phyloP scores from a whole-genome alignment of 2,113 vertebrate species.

The Jaculus jaculus region DNA sequence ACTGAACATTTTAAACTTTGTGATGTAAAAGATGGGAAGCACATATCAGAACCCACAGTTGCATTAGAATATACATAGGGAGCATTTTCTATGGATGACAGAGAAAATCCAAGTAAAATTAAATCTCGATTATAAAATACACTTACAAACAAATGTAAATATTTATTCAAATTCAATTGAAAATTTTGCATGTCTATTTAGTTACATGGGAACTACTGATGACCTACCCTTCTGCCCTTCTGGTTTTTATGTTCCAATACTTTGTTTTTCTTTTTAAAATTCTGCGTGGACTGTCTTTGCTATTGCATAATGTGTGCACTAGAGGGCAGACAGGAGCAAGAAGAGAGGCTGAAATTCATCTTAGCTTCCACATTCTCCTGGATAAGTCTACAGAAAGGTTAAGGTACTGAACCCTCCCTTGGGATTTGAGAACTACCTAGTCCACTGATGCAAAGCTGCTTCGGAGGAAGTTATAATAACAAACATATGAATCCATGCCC shows the following conservation, averaged over 20 bases:
- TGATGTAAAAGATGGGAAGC: neutral
- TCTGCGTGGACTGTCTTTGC: neutral
- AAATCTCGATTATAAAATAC: neutral
- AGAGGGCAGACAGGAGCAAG: conserved; percentile 73
- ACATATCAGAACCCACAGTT: neutral
- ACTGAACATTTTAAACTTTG: neutral
- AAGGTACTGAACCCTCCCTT: neutral
- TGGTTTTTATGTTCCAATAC: neutral
- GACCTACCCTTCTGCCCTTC: neutral
- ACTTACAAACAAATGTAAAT: neutral
- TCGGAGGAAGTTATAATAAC: neutral
- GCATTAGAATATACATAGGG: neutral
- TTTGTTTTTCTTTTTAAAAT: neutral
- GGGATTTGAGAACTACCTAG: neutral
- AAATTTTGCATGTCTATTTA: neutral
- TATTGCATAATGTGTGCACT: conserved; percentile 32
- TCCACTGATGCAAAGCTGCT: neutral
- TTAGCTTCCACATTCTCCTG: neutral
- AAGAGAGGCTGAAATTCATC: conserved; percentile 32
- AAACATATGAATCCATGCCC: neutral
- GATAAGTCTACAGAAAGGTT: neutral
- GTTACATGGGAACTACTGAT: neutral
- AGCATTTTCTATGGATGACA: neutral
- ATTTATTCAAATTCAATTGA: neutral
- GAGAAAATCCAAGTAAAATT: neutral